Evolutionary conservation across 2,888 invertebrate genomes (phyloP).

Genomic region (Scaptomyza tumidula): DNA sequence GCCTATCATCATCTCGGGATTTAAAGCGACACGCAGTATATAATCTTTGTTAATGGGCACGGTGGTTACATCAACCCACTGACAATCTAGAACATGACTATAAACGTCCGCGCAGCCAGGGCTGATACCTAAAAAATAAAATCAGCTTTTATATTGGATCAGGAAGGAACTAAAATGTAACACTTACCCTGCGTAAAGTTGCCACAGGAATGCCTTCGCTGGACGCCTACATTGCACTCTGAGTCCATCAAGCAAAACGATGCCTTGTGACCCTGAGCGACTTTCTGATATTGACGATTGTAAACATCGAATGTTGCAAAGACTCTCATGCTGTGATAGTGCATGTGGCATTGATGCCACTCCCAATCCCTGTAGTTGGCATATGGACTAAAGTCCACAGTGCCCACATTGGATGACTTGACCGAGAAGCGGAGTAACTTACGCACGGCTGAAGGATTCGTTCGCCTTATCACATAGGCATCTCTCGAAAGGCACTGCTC

Average conservation of each 20-base stretch:
- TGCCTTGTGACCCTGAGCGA: constrained; percentile 81
- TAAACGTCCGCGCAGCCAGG: constrained; percentile 79
- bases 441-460: constrained; percentile 67
- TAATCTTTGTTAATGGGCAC: constrained; percentile 69
- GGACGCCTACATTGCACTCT: constrained; percentile 63
- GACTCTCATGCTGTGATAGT: constrained; percentile 80
- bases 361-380: constrained; percentile 80
- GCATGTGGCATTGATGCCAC: constrained; percentile 81
- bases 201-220: constrained; percentile 68
- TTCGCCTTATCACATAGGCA: constrained; percentile 72
- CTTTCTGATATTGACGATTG: constrained; percentile 64
- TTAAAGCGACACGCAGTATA: constrained; percentile 76
- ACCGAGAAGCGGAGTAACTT: constrained; percentile 78
- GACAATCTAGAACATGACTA: constrained; percentile 73
- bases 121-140: constrained; percentile 65
- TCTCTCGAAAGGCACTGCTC: constrained; percentile 78
- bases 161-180: too few species aligned
- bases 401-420: constrained; percentile 78
- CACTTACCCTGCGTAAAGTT: constrained; percentile 76
- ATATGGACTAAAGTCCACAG: constrained; percentile 78
- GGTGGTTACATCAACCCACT: constrained; percentile 81
- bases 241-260: constrained; percentile 81
- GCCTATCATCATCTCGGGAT: constrained; percentile 79
- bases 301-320: constrained; percentile 81
- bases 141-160: background rate